Base-by-base conservation (phyloP, 2,888 invertebrate species). In the Drosophila suboccidentalis region DNA sequence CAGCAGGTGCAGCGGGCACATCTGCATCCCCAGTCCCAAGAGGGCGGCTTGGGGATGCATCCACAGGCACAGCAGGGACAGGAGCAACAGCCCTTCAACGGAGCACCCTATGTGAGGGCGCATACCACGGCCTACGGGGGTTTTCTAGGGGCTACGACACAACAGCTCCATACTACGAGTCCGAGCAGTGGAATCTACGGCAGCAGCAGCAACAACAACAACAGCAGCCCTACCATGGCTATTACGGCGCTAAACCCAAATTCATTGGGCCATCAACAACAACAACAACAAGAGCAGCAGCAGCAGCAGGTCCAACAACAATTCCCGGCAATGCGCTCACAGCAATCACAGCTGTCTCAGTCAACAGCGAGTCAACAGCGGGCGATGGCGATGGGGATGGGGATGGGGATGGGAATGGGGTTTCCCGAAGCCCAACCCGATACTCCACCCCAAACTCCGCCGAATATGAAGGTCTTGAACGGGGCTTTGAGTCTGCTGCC, bases 371-470 rank as follows among this genome's bases (percentile, higher is more conserved):
- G 79, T 85, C 92, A 92, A 57, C 55, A 57, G 55, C 55, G 91
- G 90, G 91, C 88, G 93, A 95, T 91, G 90, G 90, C 87, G 93
- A 95, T 96, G 93, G 96, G 96, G 92, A 26, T 26, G 19, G 96
- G 96, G 92, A n/a, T n/a, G n/a, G n/a, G n/a, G n/a, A n/a, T n/a
- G 90, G 90, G 85, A 93, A 95, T 96, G 93, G 96, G 96, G 92
- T 97, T 97, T 94, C 96, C 97, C 92, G 96, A 97, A 93, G 96
- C 97, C 93, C 96, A 96, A 92, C 95, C 93, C 87, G 98, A 98
- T 93, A 98, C 98, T 76, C 98, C 97, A 84, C 97, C 97, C 38
- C 97, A 98, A 93, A 98, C 98, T 80, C 98, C 98, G 80, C 98
- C 98, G 92, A 97, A 96, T 94, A 97, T 97, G 97, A 97, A 97